Percentiles rank a stretch among this genome's conserved stretches.
These are phyloP conservation scores for Odontomyia ornata DNA, from an alignment of 2,888 invertebrate species.

Conservation along the genomic window DNA sequence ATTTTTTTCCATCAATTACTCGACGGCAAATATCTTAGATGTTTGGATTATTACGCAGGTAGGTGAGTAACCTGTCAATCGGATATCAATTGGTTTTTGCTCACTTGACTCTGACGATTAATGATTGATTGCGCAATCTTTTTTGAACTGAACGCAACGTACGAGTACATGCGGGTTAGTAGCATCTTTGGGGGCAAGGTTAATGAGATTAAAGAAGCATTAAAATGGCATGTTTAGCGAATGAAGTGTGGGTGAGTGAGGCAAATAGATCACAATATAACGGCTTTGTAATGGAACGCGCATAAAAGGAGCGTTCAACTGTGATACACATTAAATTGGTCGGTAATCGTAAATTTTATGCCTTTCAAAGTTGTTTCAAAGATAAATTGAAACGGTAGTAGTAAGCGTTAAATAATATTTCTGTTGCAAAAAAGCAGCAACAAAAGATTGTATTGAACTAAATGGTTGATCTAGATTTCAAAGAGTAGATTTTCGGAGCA, in stretches of 20 bases:
- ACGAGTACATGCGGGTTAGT: background rate
- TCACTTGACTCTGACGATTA: background rate
- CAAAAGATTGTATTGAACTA: too few species aligned
- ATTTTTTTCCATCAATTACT: background rate
- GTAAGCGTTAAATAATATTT: too few species aligned
- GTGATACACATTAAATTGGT: too few species aligned
- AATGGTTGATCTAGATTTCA: too few species aligned
- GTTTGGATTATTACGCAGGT: background rate
- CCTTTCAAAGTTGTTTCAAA: too few species aligned
- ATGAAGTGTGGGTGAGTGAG: background rate
- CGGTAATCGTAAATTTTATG: too few species aligned
- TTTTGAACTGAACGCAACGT: background rate
- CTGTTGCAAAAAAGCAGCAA: too few species aligned
- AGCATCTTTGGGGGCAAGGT: slow-evolving; percentile 31
- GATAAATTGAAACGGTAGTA: too few species aligned
- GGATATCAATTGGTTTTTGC: slow-evolving; percentile 2
- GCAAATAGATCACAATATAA: too few species aligned
- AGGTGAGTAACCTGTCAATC: slow-evolving; percentile 25
- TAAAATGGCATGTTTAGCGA: background rate
- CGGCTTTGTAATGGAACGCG: too few species aligned
- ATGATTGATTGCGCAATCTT: background rate
- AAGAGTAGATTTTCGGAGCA: too few species aligned
- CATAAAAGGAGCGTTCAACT: too few species aligned
- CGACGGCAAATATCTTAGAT: background rate
- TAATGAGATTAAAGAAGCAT: background rate